These are phyloP conservation scores for Pavo muticus DNA, from an alignment of 2,113 vertebrate genomes.

Conservation along the genomic window DNA sequence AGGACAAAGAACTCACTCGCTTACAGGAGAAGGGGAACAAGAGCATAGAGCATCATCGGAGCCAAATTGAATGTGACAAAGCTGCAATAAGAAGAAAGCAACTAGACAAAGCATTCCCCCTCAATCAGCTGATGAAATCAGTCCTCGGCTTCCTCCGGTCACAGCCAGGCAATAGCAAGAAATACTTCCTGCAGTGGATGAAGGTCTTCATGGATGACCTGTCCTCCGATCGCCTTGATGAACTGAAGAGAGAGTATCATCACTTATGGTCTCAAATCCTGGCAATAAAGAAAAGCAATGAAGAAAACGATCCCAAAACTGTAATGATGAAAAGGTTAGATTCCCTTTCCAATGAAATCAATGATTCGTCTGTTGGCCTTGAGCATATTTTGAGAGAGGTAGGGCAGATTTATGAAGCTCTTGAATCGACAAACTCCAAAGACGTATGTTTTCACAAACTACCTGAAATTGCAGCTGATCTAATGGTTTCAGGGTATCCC, in stretches of 20 bases:
- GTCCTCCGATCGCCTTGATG: constrained; percentile 24
- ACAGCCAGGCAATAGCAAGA: constrained; percentile 47
- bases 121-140: constrained; percentile 34
- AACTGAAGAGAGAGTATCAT: constrained; percentile 53
- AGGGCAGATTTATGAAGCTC: constrained; percentile 82
- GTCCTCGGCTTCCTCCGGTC: constrained; percentile 49
- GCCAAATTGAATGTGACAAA: constrained; percentile 68
- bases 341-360: constrained; percentile 61
- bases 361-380: constrained; percentile 67
- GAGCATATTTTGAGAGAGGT: constrained; percentile 83
- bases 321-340: neutral
- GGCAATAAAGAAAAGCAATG: constrained; percentile 33
- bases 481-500: constrained; percentile 81
- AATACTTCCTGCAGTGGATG: constrained; percentile 78
- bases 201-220: constrained; percentile 70
- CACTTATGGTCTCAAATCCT: constrained; percentile 59
- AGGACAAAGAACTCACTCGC: constrained; percentile 73
- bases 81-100: constrained; percentile 31
- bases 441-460: neutral
- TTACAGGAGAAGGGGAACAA: constrained; percentile 69
- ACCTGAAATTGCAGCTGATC: constrained; percentile 76
- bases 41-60: constrained; percentile 66
- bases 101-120: neutral
- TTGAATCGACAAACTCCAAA: neutral
- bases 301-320: neutral